These are phyloP conservation scores for Saccostrea cuccullata DNA, from an alignment of 1,140 invertebrate species.

Conservation along the genomic window DNA sequence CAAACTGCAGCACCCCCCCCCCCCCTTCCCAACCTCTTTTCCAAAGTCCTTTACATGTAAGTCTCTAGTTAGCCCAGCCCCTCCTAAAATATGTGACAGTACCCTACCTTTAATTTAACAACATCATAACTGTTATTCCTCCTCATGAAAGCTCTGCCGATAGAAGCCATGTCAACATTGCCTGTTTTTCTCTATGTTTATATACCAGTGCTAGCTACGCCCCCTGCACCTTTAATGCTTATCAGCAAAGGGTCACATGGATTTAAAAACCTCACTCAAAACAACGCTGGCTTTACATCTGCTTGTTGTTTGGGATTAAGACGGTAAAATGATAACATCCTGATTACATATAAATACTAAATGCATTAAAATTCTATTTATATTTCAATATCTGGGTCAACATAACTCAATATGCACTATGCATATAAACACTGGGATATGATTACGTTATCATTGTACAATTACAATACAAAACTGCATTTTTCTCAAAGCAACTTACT, in stretches of 20 bases:
- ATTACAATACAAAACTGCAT: too few relatives aligned
- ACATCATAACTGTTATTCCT: constrained; percentile 14
- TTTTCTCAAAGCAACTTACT: too few relatives aligned
- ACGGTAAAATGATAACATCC: constrained; percentile 3
- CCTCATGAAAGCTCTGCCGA: neutral
- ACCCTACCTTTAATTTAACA: neutral
- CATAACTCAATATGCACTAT: neutral
- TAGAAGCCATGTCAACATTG: constrained; percentile 3
- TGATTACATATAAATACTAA: neutral
- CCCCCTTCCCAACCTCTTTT: neutral
- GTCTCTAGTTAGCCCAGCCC: neutral
- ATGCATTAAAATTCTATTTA: neutral
- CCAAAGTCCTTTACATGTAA: neutral
- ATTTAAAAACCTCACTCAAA: constrained; percentile 3
- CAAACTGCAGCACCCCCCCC: neutral
- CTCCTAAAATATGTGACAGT: neutral
- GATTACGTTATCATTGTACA: too few relatives aligned
- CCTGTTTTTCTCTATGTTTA: neutral
- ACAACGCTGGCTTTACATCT: neutral
- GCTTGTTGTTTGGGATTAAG: constrained; percentile 7
- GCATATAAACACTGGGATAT: too few relatives aligned
- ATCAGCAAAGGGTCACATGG: constrained; percentile 4
- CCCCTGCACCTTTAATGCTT: neutral
- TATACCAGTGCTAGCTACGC: constrained; percentile 1
- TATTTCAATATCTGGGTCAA: constrained; percentile 20